Evolutionary conservation across 2,797 vertebrate species (phyloP).

Genomic region (Naso thynnoides): DNA sequence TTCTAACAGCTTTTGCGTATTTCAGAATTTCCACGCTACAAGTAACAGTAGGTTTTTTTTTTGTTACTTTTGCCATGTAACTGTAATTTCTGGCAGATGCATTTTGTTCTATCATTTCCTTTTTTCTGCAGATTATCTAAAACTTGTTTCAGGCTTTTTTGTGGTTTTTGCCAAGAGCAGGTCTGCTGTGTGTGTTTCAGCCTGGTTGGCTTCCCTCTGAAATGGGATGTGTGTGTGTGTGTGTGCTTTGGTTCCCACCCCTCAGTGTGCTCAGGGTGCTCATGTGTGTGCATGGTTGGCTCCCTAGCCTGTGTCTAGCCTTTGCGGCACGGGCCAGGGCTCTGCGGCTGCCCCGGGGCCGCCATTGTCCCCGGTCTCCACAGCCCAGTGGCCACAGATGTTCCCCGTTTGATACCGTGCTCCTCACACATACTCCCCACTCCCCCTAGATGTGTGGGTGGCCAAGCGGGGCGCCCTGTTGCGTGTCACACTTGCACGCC

Average conservation of each 20-base stretch:
- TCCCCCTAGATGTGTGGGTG: slow-evolving; percentile 83
- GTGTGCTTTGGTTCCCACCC: slow-evolving; percentile 33
- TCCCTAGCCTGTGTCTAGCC: slow-evolving; percentile 81
- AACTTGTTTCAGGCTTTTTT: slow-evolving; percentile 38
- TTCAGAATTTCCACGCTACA: neutral
- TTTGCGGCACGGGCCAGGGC: slow-evolving; percentile 84
- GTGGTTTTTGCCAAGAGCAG: slow-evolving; percentile 24
- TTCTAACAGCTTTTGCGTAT: neutral
- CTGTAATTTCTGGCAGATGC: slow-evolving; percentile 7
- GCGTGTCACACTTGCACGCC: slow-evolving; percentile 71
- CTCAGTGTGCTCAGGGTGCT: slow-evolving; percentile 37
- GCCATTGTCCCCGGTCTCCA: slow-evolving; percentile 86
- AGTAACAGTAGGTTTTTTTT: neutral
- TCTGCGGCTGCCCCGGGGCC: slow-evolving; percentile 82
- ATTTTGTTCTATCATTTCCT: slow-evolving; percentile 14
- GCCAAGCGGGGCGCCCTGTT: slow-evolving; percentile 85
- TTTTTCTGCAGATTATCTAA: slow-evolving; percentile 8
- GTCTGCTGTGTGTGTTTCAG: slow-evolving; percentile 25
- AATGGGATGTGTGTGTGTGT: slow-evolving; percentile 46
- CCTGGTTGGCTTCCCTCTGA: slow-evolving; percentile 45
- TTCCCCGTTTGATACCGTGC: slow-evolving; percentile 87
- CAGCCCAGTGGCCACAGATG: slow-evolving; percentile 89
- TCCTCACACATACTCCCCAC: slow-evolving; percentile 74
- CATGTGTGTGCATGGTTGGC: slow-evolving; percentile 76
- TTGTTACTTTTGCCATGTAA: slow-evolving; percentile 2